A percentile compares a stretch with the other conserved stretches of the same genome.
These are phyloP conservation scores for Idaea aversata DNA, from an alignment of 2,888 invertebrate species.

Conservation along the genomic window DNA sequence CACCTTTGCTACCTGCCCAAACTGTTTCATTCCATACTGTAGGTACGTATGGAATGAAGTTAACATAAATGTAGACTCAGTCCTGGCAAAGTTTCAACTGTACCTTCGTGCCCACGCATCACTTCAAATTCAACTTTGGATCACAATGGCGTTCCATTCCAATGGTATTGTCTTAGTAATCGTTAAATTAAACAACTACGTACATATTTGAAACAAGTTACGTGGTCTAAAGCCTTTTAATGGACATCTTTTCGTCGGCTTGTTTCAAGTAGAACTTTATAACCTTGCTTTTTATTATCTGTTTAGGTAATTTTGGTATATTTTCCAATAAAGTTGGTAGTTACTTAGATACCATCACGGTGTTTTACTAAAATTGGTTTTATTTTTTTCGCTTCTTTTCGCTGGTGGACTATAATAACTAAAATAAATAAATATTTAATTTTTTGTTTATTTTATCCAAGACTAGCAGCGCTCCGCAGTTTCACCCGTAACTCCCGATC, in stretches of 20 bases:
- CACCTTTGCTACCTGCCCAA: no score
- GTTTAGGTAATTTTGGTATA: background rate
- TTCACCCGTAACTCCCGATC: no score
- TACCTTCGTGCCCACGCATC: background rate
- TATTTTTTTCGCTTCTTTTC: background rate
- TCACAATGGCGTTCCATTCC: background rate
- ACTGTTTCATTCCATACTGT: no score
- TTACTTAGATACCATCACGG: background rate
- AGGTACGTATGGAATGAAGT: no score
- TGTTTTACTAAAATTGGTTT: background rate
- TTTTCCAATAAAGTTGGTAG: background rate
- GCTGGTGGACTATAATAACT: background rate
- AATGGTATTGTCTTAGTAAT: background rate
- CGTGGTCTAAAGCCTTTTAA: background rate
- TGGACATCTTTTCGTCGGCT: background rate
- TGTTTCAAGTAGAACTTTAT: background rate
- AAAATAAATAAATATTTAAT: no score
- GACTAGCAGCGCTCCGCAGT: no score
- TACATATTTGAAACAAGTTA: background rate
- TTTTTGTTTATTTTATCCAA: no score
- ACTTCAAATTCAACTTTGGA: background rate
- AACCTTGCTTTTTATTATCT: background rate
- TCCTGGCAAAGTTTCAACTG: background rate
- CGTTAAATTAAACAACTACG: background rate
- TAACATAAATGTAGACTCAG: background rate